Conservation (phyloP, 1,140 invertebrate genomes). For the Zaprionus africanus region DNA sequence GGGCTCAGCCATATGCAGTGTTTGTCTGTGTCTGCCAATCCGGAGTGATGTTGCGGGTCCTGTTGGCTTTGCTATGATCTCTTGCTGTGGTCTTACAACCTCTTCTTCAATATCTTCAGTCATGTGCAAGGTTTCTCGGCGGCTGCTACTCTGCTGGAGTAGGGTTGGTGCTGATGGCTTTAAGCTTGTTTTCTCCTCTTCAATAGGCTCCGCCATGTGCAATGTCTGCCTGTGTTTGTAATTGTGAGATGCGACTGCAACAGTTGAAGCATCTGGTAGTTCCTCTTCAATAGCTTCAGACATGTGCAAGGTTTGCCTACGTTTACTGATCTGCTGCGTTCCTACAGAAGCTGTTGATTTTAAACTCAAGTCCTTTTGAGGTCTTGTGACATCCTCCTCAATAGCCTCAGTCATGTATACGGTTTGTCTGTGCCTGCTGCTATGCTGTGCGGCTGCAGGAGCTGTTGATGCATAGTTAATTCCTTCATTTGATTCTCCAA, state of each 20-base stretch:
- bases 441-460: not conserved
- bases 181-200: not conserved
- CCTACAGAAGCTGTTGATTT: not conserved
- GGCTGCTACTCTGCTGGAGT: not conserved
- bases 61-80: not conserved
- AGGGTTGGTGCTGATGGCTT: not conserved
- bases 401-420: constrained; percentile 16
- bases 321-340: not conserved
- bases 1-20: constrained; percentile 15
- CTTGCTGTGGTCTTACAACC: not conserved
- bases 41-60: not conserved
- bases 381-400: constrained; percentile 4
- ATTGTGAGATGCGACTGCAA: not conserved
- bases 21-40: constrained; percentile 3
- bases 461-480: not conserved
- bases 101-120: constrained; percentile 1
- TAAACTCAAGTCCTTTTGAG: not conserved
- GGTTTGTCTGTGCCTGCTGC: not conserved
- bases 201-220: constrained; percentile 6
- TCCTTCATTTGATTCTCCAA: not conserved
- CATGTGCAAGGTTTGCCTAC: constrained; percentile 16
- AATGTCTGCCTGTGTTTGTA: constrained; percentile 1
- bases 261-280: not conserved
- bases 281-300: constrained; percentile 14
- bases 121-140: not conserved